phyloP scores from a whole-genome alignment of 37 sponge, comb jelly and placozoan species.

The Crambe crambe region DNA sequence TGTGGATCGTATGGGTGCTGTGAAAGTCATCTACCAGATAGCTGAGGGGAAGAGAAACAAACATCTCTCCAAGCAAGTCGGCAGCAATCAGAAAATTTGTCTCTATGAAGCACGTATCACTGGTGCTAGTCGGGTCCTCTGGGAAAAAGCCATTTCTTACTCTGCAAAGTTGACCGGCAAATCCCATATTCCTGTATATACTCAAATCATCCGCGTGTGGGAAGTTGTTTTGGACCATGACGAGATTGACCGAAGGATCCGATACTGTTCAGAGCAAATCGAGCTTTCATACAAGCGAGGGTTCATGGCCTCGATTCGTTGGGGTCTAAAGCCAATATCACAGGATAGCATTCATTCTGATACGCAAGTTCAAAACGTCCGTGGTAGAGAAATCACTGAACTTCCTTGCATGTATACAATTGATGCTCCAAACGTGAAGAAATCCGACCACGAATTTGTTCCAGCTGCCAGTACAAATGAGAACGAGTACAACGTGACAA shows the following conservation, averaged over 20 bases:
- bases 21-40: conserved; percentile 33
- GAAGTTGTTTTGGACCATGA: conserved; percentile 59
- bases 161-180: conserved; percentile 63
- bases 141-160: conserved; percentile 75
- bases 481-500: conserved; percentile 72
- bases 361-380: not conserved
- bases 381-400: conserved; percentile 18
- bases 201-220: conserved; percentile 82
- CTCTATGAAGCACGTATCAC: conserved; percentile 71
- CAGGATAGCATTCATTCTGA: not conserved
- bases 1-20: conserved; percentile 18
- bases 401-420: not conserved
- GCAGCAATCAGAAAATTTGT: conserved; percentile 6
- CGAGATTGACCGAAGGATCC: conserved; percentile 30
- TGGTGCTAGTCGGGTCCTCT: conserved; percentile 50
- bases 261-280: conserved; percentile 30
- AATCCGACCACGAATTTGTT: conserved; percentile 7
- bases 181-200: conserved; percentile 31
- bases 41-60: conserved; percentile 59
- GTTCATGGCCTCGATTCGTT: conserved; percentile 3
- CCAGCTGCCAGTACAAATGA: conserved; percentile 74
- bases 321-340: not conserved
- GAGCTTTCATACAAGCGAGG: conserved; percentile 50
- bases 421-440: not conserved
- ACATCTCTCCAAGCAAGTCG: conserved; percentile 26